Evolutionary conservation across 2,113 vertebrate species (phyloP).

Genomic region (Crypturellus undulatus): DNA sequence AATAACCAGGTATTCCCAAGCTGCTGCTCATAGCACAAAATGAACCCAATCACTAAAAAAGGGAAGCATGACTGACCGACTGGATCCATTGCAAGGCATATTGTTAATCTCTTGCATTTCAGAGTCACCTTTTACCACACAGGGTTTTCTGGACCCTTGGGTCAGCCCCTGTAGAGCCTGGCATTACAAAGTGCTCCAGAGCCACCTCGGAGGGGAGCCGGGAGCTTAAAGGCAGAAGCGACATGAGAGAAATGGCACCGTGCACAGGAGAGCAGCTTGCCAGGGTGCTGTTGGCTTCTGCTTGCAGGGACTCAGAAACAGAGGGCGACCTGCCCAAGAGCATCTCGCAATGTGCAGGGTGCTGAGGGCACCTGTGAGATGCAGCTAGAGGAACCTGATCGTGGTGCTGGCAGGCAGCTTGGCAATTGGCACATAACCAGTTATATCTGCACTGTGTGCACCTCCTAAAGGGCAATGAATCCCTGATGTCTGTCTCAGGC

Average conservation of each 20-base stretch:
- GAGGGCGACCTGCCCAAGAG: neutral
- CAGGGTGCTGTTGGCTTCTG: neutral
- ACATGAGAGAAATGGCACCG: neutral
- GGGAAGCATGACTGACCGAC: neutral
- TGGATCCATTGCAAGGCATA: neutral
- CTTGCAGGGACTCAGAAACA: neutral
- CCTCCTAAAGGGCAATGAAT: neutral
- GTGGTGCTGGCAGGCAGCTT: neutral
- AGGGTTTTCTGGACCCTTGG: neutral
- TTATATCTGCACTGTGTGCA: neutral
- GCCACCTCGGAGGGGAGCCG: neutral
- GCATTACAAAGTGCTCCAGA: neutral
- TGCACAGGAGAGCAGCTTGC: neutral
- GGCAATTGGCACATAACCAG: neutral
- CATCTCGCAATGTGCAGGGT: fast-evolving
- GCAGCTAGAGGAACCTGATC: neutral
- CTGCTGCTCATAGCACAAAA: neutral
- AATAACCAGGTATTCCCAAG: neutral
- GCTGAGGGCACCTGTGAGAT: neutral
- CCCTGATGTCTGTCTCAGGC: neutral
- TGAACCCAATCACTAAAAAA: neutral
- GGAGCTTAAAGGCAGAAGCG: neutral
- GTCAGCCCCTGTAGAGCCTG: neutral
- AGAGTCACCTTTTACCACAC: neutral
- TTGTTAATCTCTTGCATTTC: neutral